Evolutionary conservation across 2,888 invertebrate genomes (phyloP).

Genomic region (Pachliopta kotzebuea): DNA sequence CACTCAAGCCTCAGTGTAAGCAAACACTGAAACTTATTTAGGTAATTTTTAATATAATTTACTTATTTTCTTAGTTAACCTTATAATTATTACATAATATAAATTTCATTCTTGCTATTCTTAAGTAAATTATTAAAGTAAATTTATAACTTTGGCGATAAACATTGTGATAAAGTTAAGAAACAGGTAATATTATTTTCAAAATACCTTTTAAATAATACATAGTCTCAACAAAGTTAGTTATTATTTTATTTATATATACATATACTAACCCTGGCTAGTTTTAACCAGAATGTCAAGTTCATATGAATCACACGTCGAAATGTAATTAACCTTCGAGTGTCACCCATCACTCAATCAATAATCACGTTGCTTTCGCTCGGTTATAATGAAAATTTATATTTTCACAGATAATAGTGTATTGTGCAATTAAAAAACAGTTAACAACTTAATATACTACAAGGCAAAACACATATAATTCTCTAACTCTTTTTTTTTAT

Average conservation of each 20-base stretch:
- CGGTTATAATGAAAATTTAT: neutral
- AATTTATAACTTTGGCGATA: no score
- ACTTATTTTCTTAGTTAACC: neutral
- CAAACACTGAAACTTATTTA: neutral
- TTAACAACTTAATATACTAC: no score
- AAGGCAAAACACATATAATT: no score
- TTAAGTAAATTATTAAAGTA: no score
- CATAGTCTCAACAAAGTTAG: constrained; percentile 12
- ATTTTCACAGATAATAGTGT: no score
- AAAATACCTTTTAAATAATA: no score
- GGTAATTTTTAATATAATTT: neutral
- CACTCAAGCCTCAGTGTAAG: neutral
- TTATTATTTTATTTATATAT: constrained; percentile 15
- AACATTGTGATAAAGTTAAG: no score
- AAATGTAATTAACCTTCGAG: constrained; percentile 26
- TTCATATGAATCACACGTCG: constrained; percentile 20
- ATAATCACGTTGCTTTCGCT: constrained; percentile 25
- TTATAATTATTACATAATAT: no score
- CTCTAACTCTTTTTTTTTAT: no score
- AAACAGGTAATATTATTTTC: no score
- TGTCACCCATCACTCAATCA: constrained; percentile 8
- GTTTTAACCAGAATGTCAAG: constrained; percentile 28
- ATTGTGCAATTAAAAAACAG: no score
- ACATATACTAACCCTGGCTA: constrained; percentile 20
- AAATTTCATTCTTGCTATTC: no score